Evolutionary conservation across 2,113 vertebrate species (phyloP).

Genomic region (Ophthalmolycus amberensis): DNA sequence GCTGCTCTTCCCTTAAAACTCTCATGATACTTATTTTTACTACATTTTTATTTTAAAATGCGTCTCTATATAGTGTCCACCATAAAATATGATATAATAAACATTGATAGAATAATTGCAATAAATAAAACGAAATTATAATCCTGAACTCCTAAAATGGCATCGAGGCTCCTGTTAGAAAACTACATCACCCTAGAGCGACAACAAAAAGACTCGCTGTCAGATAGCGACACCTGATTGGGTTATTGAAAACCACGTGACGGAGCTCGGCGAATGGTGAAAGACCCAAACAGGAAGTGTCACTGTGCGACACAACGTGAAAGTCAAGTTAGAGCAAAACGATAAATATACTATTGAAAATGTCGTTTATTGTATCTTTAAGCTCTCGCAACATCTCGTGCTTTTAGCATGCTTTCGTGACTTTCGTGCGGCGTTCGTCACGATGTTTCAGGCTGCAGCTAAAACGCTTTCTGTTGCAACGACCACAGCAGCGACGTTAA

Average conservation of each 20-base stretch:
- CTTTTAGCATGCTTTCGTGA: neutral
- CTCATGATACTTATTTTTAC: no score
- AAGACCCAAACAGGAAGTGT: slow-evolving; percentile 64
- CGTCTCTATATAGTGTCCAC: neutral
- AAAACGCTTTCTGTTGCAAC: slow-evolving; percentile 22
- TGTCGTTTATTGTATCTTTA: neutral
- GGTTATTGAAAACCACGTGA: slow-evolving; percentile 38
- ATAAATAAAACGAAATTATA: neutral
- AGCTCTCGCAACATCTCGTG: neutral
- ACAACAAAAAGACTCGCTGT: fast-evolving
- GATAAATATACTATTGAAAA: neutral
- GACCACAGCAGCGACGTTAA: neutral
- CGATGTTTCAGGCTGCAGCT: slow-evolving; percentile 57
- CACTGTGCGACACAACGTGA: slow-evolving; percentile 43
- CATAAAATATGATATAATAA: fast-evolving
- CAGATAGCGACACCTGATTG: slow-evolving; percentile 42
- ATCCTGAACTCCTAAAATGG: neutral
- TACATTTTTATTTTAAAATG: neutral
- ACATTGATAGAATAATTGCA: neutral
- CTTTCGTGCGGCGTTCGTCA: neutral
- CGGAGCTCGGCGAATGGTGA: slow-evolving; percentile 33
- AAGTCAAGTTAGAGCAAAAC: slow-evolving; percentile 57
- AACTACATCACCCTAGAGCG: slow-evolving; percentile 60
- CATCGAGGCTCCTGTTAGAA: neutral
- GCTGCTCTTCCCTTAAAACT: neutral